Evolutionary conservation across 1,140 invertebrate genomes (phyloP).

Genomic region (Glomeris maerens): DNA sequence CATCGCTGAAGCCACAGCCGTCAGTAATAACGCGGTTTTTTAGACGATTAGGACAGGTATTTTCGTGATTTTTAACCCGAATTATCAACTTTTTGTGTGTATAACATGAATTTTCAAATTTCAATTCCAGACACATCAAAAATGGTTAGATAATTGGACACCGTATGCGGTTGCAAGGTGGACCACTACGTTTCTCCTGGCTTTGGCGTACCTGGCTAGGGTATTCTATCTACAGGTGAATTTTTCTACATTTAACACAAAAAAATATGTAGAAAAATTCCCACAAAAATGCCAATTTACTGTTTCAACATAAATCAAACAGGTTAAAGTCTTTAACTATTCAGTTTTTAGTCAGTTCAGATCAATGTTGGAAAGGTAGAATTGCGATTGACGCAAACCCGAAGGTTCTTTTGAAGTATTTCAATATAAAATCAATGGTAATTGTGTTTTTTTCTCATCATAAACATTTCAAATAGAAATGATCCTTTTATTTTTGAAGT

Average conservation of each 20-base stretch:
- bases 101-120: not conserved
- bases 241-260: no score
- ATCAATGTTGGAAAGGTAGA: conserved; percentile 1
- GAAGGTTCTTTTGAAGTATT: not conserved
- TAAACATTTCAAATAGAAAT: conserved; percentile 19
- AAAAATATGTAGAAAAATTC: not conserved
- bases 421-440: conserved; percentile 6
- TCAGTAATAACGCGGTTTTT: not conserved
- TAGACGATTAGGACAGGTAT: not conserved
- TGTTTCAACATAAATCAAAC: no score
- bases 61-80: not conserved
- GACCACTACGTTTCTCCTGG: conserved; percentile 21
- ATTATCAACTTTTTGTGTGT: not conserved
- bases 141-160: conserved; percentile 26
- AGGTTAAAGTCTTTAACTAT: conserved; percentile 3
- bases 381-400: not conserved
- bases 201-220: conserved; percentile 22
- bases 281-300: not conserved
- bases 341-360: conserved; percentile 6
- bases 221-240: conserved; percentile 26
- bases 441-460: conserved; percentile 28
- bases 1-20: not conserved
- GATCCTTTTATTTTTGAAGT: conserved; percentile 7
- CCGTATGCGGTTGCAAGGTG: conserved; percentile 26
- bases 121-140: conserved; percentile 27